Evolutionary conservation across 2,113 vertebrate species (phyloP).

Genomic region (Notarius quadriscutis): DNA sequence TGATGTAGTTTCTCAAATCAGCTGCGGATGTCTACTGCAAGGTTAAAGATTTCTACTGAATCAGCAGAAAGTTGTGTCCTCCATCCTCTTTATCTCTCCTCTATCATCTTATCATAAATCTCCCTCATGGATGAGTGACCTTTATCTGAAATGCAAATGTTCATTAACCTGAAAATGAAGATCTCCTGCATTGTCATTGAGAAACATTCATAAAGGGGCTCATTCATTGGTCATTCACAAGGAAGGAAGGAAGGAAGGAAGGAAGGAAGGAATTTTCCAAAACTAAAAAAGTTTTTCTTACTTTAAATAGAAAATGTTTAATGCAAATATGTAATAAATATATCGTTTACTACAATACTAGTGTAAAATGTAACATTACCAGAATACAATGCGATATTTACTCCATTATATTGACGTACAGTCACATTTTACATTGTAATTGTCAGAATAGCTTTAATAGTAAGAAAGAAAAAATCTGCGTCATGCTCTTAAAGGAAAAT

Average conservation of each 20-base stretch:
- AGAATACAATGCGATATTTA: neutral
- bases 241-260: neutral
- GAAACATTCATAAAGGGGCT: neutral
- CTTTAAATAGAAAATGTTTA: neutral
- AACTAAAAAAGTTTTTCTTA: neutral
- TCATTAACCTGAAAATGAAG: constrained; percentile 12
- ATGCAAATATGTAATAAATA: neutral
- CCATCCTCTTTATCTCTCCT: constrained; percentile 16
- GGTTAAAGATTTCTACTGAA: constrained; percentile 49
- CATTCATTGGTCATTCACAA: neutral
- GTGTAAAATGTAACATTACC: neutral
- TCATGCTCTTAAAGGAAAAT: neutral
- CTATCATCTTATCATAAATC: constrained; percentile 51
- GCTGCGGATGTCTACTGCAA: constrained; percentile 19
- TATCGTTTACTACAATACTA: neutral
- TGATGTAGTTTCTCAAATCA: neutral
- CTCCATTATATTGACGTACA: neutral
- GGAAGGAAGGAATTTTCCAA: neutral
- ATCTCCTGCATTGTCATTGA: neutral
- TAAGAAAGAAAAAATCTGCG: neutral
- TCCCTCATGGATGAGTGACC: constrained; percentile 59
- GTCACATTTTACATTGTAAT: neutral
- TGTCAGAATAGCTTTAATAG: neutral
- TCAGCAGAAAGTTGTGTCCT: constrained; percentile 48
- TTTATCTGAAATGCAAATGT: constrained; percentile 63